Evolutionary conservation across 2,888 invertebrate genomes (phyloP).

Genomic region (Labia minor): DNA sequence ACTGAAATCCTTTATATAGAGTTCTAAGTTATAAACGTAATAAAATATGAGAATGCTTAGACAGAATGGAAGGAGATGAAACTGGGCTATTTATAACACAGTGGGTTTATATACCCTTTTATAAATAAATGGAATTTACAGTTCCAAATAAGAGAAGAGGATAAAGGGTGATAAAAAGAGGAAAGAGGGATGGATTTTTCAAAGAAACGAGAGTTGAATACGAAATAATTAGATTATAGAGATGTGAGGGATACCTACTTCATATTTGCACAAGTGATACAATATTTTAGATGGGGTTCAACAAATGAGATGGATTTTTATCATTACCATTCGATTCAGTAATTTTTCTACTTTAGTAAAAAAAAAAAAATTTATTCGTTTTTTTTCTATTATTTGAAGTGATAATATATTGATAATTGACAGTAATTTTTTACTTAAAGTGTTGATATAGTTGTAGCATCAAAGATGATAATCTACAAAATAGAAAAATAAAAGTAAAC

Average conservation of each 20-base stretch:
- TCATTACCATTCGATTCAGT: too few species aligned
- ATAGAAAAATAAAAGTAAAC: too few species aligned
- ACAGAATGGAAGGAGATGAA: neutral
- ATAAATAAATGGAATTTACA: slow-evolving; percentile 13
- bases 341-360: too few species aligned
- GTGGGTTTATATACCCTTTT: neutral
- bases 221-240: too few species aligned
- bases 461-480: too few species aligned
- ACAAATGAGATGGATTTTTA: too few species aligned
- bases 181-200: neutral
- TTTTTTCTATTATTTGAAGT: too few species aligned
- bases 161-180: neutral
- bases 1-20: slow-evolving; percentile 5
- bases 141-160: slow-evolving; percentile 13
- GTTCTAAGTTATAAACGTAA: neutral
- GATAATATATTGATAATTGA: too few species aligned
- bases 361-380: too few species aligned
- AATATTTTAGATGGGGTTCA: too few species aligned
- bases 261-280: neutral
- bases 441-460: too few species aligned
- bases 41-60: slow-evolving; percentile 2
- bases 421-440: too few species aligned
- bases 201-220: slow-evolving; percentile 7
- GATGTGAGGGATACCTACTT: neutral
- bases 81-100: slow-evolving; percentile 1